Conservation (phyloP, 2,888 invertebrate genomes). For the Plagodis pulveraria region DNA sequence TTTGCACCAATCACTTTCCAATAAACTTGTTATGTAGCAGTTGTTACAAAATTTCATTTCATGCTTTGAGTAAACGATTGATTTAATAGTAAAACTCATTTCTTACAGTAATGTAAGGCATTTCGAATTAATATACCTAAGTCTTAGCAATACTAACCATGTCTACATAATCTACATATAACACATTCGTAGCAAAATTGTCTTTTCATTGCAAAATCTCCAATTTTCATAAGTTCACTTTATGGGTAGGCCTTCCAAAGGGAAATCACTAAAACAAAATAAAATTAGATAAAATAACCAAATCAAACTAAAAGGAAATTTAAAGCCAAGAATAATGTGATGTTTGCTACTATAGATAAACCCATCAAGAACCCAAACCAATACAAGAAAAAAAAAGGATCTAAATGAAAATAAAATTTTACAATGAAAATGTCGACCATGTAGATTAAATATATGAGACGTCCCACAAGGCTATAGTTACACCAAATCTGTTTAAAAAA, state of each 20-base stretch:
- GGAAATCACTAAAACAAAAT: constrained; percentile 38
- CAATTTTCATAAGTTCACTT: constrained; percentile 26
- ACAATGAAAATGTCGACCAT: constrained; percentile 29
- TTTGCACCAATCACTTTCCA: constrained; percentile 14
- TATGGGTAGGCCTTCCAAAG: constrained; percentile 35
- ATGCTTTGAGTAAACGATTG: constrained; percentile 6
- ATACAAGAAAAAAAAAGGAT: neutral
- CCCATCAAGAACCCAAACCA: neutral
- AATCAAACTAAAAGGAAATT: constrained; percentile 1
- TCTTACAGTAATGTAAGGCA: constrained; percentile 41
- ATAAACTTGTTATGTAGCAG: neutral
- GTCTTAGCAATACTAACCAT: constrained; percentile 29
- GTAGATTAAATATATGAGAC: constrained; percentile 24
- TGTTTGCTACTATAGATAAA: neutral
- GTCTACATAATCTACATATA: constrained; percentile 24
- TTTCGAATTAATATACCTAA: constrained; percentile 35
- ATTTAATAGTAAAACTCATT: constrained; percentile 22
- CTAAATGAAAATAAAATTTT: constrained; percentile 13
- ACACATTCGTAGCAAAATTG: constrained; percentile 21
- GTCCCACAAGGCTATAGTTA: constrained; percentile 1
- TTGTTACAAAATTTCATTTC: constrained; percentile 1
- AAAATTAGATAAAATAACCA: constrained; percentile 20
- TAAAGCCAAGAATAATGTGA: constrained; percentile 2
- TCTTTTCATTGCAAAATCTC: constrained; percentile 39
- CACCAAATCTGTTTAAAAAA: constrained; percentile 6